Percentiles rank a stretch among this genome's conserved stretches.
These are phyloP conservation scores for Mellivora capensis DNA, from an alignment of 2,113 vertebrate genomes.

Conservation along the genomic window DNA sequence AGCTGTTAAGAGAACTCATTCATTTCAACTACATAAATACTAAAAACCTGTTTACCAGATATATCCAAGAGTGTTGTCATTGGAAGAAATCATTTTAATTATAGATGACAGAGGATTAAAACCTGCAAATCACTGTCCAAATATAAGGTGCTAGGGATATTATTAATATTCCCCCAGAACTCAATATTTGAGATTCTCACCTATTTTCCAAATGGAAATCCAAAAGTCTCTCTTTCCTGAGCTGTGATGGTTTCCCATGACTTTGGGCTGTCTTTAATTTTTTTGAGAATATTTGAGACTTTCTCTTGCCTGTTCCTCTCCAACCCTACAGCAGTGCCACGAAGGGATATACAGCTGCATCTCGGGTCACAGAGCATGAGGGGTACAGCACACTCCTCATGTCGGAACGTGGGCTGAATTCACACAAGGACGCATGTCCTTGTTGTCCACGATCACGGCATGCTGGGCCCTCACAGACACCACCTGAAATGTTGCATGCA, in stretches of 20 bases:
- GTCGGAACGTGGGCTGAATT: neutral
- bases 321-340: neutral
- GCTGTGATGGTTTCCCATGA: neutral
- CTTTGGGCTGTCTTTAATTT: neutral
- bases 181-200: neutral
- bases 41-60: neutral
- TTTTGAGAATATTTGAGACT: neutral
- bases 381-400: neutral
- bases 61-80: neutral
- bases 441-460: neutral
- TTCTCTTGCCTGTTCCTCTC: neutral
- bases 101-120: neutral
- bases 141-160: neutral
- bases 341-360: neutral
- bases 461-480: neutral
- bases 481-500: neutral
- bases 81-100: neutral
- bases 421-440: neutral
- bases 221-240: neutral
- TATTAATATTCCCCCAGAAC: neutral
- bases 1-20: neutral
- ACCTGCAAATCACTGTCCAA: neutral
- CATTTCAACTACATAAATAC: neutral
- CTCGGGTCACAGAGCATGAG: neutral
- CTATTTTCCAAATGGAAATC: neutral